phyloP scores from a whole-genome alignment of 2,797 vertebrate species.

The Limnodromus scolopaceus region DNA sequence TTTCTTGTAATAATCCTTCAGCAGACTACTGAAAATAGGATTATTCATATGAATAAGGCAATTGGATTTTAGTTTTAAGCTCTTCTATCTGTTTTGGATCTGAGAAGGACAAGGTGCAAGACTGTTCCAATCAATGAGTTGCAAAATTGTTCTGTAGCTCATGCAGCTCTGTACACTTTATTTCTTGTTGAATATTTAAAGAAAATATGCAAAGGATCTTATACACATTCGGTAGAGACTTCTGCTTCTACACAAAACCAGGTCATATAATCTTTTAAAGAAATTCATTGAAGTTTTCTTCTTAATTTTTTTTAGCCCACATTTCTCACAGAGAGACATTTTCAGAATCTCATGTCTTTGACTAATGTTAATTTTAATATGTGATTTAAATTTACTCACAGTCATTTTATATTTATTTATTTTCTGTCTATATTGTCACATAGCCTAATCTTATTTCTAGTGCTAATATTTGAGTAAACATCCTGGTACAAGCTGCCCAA shows the following conservation, averaged over 20 bases:
- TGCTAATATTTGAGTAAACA: not conserved
- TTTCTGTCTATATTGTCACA: not conserved
- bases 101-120: not conserved
- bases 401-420: not conserved
- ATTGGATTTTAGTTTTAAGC: not conserved
- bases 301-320: not conserved
- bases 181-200: not conserved
- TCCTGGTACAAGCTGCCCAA: not conserved
- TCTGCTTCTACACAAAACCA: not conserved
- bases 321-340: not conserved
- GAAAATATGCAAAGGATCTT: not conserved
- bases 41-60: not conserved
- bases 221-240: not conserved
- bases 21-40: not conserved
- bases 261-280: not conserved
- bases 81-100: not conserved
- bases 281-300: not conserved
- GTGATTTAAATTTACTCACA: not conserved
- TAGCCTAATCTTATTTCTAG: not conserved
- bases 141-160: not conserved
- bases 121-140: not conserved
- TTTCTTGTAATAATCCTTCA: not conserved
- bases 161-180: not conserved
- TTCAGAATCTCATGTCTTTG: not conserved
- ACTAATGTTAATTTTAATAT: not conserved